Evolutionary conservation across 2,888 invertebrate genomes (phyloP), one percentile per base, ranked within the genome.

Genomic region (Altica lythri): DNA sequence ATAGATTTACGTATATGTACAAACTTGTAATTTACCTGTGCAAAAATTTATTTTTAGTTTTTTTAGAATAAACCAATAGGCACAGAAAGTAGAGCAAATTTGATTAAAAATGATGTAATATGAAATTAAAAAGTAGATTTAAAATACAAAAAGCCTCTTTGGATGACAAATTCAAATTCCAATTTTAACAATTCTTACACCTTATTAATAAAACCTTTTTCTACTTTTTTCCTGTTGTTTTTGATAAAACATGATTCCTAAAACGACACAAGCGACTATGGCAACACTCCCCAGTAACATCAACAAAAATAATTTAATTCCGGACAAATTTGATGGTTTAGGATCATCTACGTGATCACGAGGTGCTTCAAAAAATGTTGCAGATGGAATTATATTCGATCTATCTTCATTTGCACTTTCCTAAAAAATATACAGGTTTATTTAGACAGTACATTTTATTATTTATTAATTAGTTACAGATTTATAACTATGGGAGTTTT

Each of bases 191-290:
- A 18, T 49, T 34, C 2, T n/a, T n/a, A n/a, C n/a, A 37, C 22
- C 30, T 4, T 8, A 35, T 77, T 77, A 89, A 72, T 89, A 87
- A 77, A 94, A 89, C 68, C 95, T 83, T 78, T 97, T 97, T 68
- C 93, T 83, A 55, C 88, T 88, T 62, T 90, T 88, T 72, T 94
- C 92, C 72, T 92, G 91, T 55, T 90, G 86, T 72, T 95, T 95
- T 74, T 95, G 93, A 75, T 95, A 95, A 75, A 92, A 89, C 82
- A 95, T 90, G 57, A 96, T 89, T 18, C 90, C 95, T 48, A 95
- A 84, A 2, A 95, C 90, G 0, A 90, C 88, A 59, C 90, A 83
- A 0, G 88, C 91, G 34, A 92, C 89, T 6, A 95, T 76, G 2
- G 88, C 89, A 17, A 97, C 81, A 45, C 95, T 86, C 9, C 89